Percentiles rank a stretch among this genome's conserved stretches.
Conservation (phyloP, 35 echinoderm and acorn worm genomes). For the Amphiura filiformis region DNA sequence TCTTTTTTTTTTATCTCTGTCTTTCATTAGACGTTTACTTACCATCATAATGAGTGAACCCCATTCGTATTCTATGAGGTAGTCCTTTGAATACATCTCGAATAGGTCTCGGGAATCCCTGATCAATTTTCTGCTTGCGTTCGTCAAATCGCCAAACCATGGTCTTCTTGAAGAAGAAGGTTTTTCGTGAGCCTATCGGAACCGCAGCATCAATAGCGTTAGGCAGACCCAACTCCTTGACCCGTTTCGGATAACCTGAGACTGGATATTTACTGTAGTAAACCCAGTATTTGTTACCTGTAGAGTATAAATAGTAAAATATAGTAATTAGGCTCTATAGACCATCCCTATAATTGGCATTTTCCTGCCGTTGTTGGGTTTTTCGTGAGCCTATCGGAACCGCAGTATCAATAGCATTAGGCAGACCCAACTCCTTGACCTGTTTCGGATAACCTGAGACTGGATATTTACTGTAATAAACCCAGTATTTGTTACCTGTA, state of each 20-base stretch:
- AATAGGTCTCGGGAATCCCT: slow-evolving; percentile 56
- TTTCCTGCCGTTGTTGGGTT: too few relatives aligned
- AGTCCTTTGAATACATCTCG: slow-evolving; percentile 52
- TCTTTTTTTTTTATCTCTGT: too few relatives aligned
- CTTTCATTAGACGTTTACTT: too few relatives aligned
- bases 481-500: slow-evolving; percentile 71
- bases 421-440: slow-evolving; percentile 50
- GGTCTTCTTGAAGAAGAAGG: slow-evolving; percentile 71
- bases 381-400: slow-evolving; percentile 35
- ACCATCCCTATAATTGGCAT: too few relatives aligned
- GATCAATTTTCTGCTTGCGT: slow-evolving; percentile 32
- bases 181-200: slow-evolving; percentile 36
- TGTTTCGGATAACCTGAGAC: slow-evolving; percentile 53
- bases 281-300: slow-evolving; percentile 74
- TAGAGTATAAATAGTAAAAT: background rate
- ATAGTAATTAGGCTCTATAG: too few relatives aligned
- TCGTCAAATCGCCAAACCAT: slow-evolving; percentile 60
- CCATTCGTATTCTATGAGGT: slow-evolving; percentile 51
- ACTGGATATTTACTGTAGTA: slow-evolving; percentile 49
- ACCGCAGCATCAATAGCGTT: slow-evolving; percentile 53
- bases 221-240: slow-evolving; percentile 52
- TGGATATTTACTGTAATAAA: slow-evolving; percentile 54
- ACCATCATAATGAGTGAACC: slow-evolving; percentile 66
- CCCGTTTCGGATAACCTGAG: slow-evolving; percentile 49
- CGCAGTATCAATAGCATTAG: slow-evolving; percentile 46